Evolutionary conservation across 2,888 invertebrate species (phyloP).

Genomic region (Eristalis intricaria): DNA sequence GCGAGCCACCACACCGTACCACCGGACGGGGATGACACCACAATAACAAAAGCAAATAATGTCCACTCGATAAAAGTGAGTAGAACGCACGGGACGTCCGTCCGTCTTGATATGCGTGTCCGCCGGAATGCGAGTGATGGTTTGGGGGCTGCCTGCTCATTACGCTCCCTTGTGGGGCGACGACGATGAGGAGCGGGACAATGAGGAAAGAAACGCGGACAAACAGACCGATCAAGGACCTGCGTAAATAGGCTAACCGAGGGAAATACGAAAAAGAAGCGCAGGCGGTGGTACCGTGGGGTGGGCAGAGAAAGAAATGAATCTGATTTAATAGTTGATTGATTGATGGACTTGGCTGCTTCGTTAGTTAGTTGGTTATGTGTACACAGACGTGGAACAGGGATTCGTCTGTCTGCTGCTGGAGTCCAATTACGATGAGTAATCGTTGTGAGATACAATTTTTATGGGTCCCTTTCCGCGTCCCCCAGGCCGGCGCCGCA

Average conservation of each 20-base stretch:
- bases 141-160: conserved; percentile 20
- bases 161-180: conserved; percentile 9
- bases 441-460: conserved; percentile 58
- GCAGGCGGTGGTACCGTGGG: not conserved
- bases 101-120: conserved; percentile 14
- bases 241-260: conserved; percentile 16
- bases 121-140: not conserved
- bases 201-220: not conserved
- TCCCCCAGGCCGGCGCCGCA: not conserved
- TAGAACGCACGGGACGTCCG: conserved; percentile 9
- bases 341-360: conserved; percentile 56
- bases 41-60: conserved; percentile 45
- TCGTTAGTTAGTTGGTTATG: conserved; percentile 50
- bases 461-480: conserved; percentile 15
- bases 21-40: not conserved
- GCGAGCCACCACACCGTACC: not conserved
- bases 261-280: conserved; percentile 24
- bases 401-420: conserved; percentile 36
- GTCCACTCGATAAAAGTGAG: conserved; percentile 45
- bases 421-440: conserved; percentile 67
- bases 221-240: conserved; percentile 3
- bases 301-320: conserved; percentile 1
- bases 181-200: not conserved
- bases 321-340: conserved; percentile 70
- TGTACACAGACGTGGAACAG: conserved; percentile 24